Base-by-base conservation (phyloP, 2,888 invertebrate genomes). In the Ectemnius continuus region DNA sequence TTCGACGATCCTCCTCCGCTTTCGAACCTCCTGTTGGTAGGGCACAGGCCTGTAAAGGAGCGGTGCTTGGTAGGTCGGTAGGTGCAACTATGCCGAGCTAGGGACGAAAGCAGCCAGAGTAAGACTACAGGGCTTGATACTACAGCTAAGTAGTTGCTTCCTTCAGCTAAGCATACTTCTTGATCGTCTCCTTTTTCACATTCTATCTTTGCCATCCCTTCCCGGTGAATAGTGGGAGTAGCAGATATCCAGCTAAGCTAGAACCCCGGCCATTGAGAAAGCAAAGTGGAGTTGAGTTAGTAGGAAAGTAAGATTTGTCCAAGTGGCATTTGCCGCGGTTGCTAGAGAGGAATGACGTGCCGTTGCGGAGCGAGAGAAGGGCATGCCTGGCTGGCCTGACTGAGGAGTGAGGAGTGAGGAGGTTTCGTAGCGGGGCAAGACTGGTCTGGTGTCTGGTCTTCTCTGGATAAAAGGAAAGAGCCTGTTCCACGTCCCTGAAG, bases 401-500 rank as follows among this genome's bases (percentile, higher is more conserved):
- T 23, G 23, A 23, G 23, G 70, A 66, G 60, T n/a, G n/a, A n/a
- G n/a, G n/a, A n/a, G n/a, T n/a, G n/a, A n/a, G 23, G 70, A 66
- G 60, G 76, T 68, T 74, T 76, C 47, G 69, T 26, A 69, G 67
- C 70, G 61, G 26, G 64, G 67, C 70, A 76, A 73, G 71, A 66
- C 72, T 73, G 61, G 59, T 28, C 36, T 36, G 71, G 70, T 64
- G 59, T 28, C 36, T 36, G 71, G 70, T 64, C 67, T 71, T 46
- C 65, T 70, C 67, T 52, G 74, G 78, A 78, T 77, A 76, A 83
- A 80, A 84, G 78, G 71, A 79, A 79, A 70, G 79, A 85, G 83
- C 84, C 81, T 80, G 82, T 84, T 83, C 75, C 68, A 67, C 60
- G 81, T 80, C 73, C 75, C 76, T 81, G 83, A 85, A 82, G 84